Evolutionary conservation across 1,140 invertebrate species (phyloP).

Genomic region (Zaprionus capensis): DNA sequence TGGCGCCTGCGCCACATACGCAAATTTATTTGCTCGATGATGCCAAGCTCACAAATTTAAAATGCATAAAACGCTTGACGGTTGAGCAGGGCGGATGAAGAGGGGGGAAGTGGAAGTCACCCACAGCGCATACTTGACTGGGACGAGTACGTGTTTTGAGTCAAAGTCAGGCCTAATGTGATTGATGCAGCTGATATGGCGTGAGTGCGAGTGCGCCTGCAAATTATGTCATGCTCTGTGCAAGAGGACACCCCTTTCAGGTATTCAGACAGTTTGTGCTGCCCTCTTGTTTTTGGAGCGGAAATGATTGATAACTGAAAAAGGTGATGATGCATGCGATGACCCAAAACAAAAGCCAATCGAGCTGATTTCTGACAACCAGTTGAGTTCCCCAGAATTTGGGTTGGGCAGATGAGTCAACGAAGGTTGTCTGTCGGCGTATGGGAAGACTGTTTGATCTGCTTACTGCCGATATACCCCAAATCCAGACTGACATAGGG

Average conservation of each 20-base stretch:
- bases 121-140: constrained; percentile 28
- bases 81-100: not conserved
- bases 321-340: constrained; percentile 27
- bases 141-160: constrained; percentile 55
- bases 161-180: constrained; percentile 62
- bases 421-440: too few species aligned
- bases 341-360: constrained; percentile 32
- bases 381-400: constrained; percentile 17
- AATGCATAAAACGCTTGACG: constrained; percentile 39
- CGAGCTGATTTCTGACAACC: constrained; percentile 3
- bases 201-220: constrained; percentile 1
- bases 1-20: constrained; percentile 71
- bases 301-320: constrained; percentile 63
- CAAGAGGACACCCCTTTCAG: constrained; percentile 22
- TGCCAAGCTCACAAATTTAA: constrained; percentile 45
- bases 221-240: constrained; percentile 59
- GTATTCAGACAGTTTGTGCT: constrained; percentile 35
- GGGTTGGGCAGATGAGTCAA: constrained; percentile 32
- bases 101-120: not conserved
- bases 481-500: not conserved
- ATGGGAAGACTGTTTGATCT: not conserved
- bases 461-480: constrained; percentile 7
- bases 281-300: constrained; percentile 21
- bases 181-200: constrained; percentile 62
- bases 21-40: constrained; percentile 72